A percentile compares a stretch with the other conserved stretches of the same genome.
Conservation (phyloP, 2,888 invertebrate species). For the Drosophila borealis region DNA sequence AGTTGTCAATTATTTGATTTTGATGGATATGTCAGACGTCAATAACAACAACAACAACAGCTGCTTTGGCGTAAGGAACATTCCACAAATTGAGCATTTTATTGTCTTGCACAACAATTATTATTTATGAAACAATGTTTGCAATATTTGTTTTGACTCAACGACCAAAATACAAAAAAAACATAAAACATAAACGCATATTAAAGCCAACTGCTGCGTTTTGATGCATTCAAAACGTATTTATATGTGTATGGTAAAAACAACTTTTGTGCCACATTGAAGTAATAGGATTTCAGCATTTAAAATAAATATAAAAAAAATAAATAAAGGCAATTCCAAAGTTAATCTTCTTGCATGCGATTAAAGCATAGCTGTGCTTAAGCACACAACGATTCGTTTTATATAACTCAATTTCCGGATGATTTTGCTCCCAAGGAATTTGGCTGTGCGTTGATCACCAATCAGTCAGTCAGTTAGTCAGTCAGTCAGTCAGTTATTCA, state of each 20-base stretch:
- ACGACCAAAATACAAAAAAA: neutral
- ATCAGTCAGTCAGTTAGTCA: too few relatives aligned
- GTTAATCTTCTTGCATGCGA: too few relatives aligned
- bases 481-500: too few relatives aligned
- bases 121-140: conserved; percentile 11
- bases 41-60: neutral
- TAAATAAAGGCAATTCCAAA: too few relatives aligned
- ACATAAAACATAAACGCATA: neutral
- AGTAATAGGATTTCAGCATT: neutral
- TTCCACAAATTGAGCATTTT: conserved; percentile 17
- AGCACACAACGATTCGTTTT: too few relatives aligned
- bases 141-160: neutral
- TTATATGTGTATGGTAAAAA: neutral
- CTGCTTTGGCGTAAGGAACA: conserved; percentile 4
- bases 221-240: neutral
- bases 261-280: neutral
- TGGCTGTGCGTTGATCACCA: too few relatives aligned
- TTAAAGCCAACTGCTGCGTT: neutral
- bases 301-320: neutral
- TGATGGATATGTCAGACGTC: conserved; percentile 54
- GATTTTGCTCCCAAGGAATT: too few relatives aligned
- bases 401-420: too few relatives aligned
- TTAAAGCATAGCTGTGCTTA: too few relatives aligned
- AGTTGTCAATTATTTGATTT: conserved; percentile 56
- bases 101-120: conserved; percentile 1